Conservation (phyloP, 2,113 vertebrate genomes). For the Centropus unirufus region DNA sequence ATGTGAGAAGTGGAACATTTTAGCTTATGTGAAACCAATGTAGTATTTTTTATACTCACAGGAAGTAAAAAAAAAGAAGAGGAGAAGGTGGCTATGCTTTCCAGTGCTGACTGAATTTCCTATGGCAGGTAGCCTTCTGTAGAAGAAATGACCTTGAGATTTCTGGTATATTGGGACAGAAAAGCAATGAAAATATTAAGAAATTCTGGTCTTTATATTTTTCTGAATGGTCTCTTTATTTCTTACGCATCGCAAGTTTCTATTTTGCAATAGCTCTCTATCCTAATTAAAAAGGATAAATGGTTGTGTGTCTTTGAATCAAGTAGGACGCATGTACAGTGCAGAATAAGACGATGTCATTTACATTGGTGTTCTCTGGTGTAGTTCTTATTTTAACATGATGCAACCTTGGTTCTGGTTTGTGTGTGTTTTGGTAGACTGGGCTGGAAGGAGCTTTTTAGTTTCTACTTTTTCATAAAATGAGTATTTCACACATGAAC, state of each 20-base stretch:
- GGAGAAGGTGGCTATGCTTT: neutral
- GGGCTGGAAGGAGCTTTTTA: neutral
- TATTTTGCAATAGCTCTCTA: neutral
- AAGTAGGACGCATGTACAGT: neutral
- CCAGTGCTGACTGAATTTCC: neutral
- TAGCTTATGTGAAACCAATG: neutral
- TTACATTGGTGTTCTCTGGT: neutral
- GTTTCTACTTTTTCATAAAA: neutral
- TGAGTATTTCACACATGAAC: neutral
- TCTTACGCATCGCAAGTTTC: neutral
- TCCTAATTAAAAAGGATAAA: neutral
- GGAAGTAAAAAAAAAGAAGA: neutral
- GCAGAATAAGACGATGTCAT: neutral
- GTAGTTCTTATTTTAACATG: neutral
- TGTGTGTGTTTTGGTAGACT: neutral
- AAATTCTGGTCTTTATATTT: neutral
- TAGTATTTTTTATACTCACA: neutral
- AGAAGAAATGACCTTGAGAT: neutral
- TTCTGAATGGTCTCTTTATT: neutral
- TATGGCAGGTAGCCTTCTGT: neutral
- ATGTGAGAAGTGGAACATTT: neutral
- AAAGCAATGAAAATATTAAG: neutral
- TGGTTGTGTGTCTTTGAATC: neutral
- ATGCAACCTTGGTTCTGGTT: neutral
- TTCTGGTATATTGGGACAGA: neutral